Conservation (phyloP, 2,888 invertebrate species). For the Lutraria lutraria region DNA sequence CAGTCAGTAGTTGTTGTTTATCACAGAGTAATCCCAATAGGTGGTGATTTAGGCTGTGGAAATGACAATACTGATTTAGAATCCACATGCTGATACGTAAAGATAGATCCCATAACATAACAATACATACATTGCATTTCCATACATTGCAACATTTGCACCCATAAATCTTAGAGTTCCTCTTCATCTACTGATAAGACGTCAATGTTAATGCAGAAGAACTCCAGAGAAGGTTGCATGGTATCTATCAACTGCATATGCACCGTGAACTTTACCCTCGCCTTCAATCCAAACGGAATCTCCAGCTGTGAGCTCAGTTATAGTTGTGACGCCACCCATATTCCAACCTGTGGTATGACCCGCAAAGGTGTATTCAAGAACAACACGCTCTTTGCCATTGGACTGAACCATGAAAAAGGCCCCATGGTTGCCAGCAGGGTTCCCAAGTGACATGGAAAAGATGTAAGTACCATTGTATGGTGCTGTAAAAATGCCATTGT, state of each 20-base stretch:
- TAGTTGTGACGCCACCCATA: conserved; percentile 22
- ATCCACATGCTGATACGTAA: too few species aligned
- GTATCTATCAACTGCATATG: not conserved
- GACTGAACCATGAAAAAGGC: conserved; percentile 14
- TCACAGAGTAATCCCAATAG: too few species aligned
- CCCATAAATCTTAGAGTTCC: too few species aligned
- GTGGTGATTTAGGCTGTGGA: too few species aligned
- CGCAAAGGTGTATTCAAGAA: conserved; percentile 27
- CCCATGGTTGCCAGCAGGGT: conserved; percentile 28
- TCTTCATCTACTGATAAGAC: too few species aligned
- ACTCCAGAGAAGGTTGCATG: conserved; percentile 34
- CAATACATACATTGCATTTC: too few species aligned
- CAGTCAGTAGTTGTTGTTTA: too few species aligned
- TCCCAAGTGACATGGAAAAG: conserved; percentile 34
- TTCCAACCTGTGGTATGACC: conserved; percentile 46
- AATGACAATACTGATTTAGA: too few species aligned
- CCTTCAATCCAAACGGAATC: conserved; percentile 29
- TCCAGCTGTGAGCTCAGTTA: not conserved
- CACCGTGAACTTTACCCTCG: conserved; percentile 33
- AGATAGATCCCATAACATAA: too few species aligned
- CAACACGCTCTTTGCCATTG: conserved; percentile 7
- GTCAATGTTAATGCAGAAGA: not conserved
- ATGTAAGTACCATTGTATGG: conserved; percentile 38
- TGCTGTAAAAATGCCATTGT: conserved; percentile 29
- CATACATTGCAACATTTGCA: too few species aligned